phyloP scores from a whole-genome alignment of 2,797 vertebrate species.

The Chaetodon trifasciatus region DNA sequence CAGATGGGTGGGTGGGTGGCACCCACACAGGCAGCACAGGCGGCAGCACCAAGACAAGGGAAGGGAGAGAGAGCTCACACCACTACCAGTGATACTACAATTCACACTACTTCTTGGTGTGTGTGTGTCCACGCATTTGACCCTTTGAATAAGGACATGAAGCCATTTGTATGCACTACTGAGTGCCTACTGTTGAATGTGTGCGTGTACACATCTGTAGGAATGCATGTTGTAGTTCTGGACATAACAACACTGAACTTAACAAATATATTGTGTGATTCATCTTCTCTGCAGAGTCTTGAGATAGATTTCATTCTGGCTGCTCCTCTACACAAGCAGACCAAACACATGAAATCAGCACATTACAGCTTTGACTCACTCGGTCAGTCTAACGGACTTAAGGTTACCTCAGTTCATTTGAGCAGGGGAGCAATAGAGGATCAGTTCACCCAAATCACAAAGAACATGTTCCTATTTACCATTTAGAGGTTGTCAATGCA shows the following conservation, averaged over 20 bases:
- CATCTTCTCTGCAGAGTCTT: slow-evolving; percentile 15
- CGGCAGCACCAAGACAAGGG: slow-evolving; percentile 59
- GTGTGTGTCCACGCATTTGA: slow-evolving; percentile 30
- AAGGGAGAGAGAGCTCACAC: slow-evolving; percentile 46
- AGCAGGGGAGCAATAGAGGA: background rate
- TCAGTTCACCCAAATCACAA: background rate
- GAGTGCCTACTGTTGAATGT: slow-evolving; percentile 9
- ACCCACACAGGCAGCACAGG: slow-evolving; percentile 65
- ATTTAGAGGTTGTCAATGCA: too few relatives aligned
- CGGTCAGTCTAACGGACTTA: background rate
- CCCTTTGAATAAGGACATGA: slow-evolving; percentile 43
- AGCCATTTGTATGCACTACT: slow-evolving; percentile 28
- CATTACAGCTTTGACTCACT: slow-evolving; percentile 10
- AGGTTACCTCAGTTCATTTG: background rate
- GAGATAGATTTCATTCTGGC: slow-evolving; percentile 5
- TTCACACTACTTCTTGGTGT: slow-evolving; percentile 30
- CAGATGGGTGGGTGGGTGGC: slow-evolving; percentile 85
- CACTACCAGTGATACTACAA: slow-evolving; percentile 51
- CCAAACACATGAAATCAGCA: background rate
- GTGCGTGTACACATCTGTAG: background rate
- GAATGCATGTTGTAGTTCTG: background rate
- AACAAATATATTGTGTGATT: slow-evolving; percentile 41
- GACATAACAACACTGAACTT: slow-evolving; percentile 3
- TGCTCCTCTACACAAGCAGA: background rate
- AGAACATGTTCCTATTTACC: background rate